Evolutionary conservation across 1,140 invertebrate genomes (phyloP), one percentile per base, ranked within the genome.

Genomic region (Charaxes varanes): DNA sequence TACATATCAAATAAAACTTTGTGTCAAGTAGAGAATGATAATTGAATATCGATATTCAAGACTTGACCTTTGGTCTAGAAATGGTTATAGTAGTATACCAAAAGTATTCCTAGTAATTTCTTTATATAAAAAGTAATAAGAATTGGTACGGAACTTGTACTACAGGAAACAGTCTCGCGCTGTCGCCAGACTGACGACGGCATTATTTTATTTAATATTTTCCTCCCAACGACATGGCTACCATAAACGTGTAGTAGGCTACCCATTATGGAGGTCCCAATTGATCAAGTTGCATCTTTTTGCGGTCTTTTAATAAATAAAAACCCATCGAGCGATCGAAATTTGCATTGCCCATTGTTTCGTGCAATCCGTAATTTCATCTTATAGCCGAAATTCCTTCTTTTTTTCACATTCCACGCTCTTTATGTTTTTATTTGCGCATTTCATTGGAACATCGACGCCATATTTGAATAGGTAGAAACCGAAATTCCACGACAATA

Each of bases 291-390:
- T 59, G 53, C 47, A 53, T 66, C 45, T 61, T 70, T 70, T 71
- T 78, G 57, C 44, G 44, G 52, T 48, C 42, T 49, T 27, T 27
- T 5, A 5, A 12, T 3, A 13, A 4, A 11, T 12, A n/a, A 16
- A 15, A 15, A n/a, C 13, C 2, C 4, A 14, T 7, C 27, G 27
- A 28, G 40, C 59, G 54, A 53, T 51, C 57, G 46, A 56, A 66
- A 80, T 77, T 77, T 73, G 70, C 76, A 71, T 77, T 62, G 41
- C 5, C 70, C 70, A 80, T 80, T 80, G 76, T 77, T 74, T 63
- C 57, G 50, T 26, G 51, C 56, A 41, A 73, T 71, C 53, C 65
- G 59, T 66, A 74, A 77, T 73, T 77, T 66, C 60, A 53, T 62
- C 57, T 59, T 62, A 62, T 55, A 58, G 56, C 61, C 48, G 49